Percentiles rank a stretch among this genome's conserved stretches.
phyloP scores from a whole-genome alignment of 2,113 vertebrate genomes.

The Spizaetus ornatus region DNA sequence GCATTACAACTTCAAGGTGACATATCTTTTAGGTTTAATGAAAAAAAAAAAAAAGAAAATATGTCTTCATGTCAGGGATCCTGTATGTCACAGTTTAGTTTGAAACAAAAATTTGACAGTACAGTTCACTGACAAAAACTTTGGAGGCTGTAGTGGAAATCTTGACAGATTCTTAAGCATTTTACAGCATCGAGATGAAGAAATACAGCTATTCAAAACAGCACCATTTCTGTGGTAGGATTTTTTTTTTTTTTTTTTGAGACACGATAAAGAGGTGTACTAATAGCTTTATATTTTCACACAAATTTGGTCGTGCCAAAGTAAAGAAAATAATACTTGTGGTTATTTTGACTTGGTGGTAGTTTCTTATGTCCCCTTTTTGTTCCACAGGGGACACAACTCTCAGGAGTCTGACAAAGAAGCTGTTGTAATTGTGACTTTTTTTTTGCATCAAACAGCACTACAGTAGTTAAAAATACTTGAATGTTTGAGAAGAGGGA shows the following conservation, averaged over 20 bases:
- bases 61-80: background rate
- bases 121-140: background rate
- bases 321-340: background rate
- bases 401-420: background rate
- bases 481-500: background rate
- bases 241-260: background rate
- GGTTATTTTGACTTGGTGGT: background rate
- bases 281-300: background rate
- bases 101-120: background rate
- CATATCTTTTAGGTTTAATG: background rate
- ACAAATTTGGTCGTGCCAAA: background rate
- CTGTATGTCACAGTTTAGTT: background rate
- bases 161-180: background rate
- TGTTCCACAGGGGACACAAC: background rate
- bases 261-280: background rate
- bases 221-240: background rate
- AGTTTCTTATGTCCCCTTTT: background rate
- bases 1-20: background rate
- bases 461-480: background rate
- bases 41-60: background rate
- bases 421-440: background rate
- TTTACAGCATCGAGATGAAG: background rate
- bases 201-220: background rate
- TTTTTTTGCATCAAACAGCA: background rate
- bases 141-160: background rate